phyloP scores from a whole-genome alignment of 2,113 vertebrate genomes.

The Sorex fumeus region DNA sequence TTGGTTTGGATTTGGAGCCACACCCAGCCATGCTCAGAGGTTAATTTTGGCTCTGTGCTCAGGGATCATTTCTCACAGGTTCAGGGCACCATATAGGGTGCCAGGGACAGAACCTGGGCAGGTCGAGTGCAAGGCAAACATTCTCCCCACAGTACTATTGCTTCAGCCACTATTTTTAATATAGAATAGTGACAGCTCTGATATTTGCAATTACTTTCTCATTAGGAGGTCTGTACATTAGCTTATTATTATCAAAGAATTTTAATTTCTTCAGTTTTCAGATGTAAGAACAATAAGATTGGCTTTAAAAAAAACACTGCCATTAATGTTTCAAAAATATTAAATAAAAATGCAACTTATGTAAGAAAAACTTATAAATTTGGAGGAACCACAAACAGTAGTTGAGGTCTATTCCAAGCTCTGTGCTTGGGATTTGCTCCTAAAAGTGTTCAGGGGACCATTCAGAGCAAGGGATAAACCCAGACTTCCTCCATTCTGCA shows the following conservation, averaged over 20 bases:
- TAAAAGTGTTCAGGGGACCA: too few species aligned
- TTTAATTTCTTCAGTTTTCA: constrained; percentile 47
- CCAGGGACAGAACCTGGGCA: too few species aligned
- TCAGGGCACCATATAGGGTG: too few species aligned
- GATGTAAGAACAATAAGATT: constrained; percentile 63
- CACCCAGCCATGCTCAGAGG: too few species aligned
- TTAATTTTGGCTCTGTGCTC: too few species aligned
- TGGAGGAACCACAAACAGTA: too few species aligned
- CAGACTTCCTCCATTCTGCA: background rate
- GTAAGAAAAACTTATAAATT: constrained; percentile 64
- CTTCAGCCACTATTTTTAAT: constrained; percentile 46
- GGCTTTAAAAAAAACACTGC: constrained; percentile 65
- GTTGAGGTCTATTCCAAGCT: too few species aligned
- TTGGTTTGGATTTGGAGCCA: too few species aligned
- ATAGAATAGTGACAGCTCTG: constrained; percentile 35
- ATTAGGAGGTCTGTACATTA: constrained; percentile 40
- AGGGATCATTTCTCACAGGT: too few species aligned
- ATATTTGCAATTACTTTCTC: constrained; percentile 50
- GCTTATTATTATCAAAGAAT: constrained; percentile 34
- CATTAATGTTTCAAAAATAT: constrained; percentile 63
- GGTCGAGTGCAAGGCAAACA: too few species aligned
- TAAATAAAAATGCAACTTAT: constrained; percentile 60
- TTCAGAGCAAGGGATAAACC: constrained; percentile 5
- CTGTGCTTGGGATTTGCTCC: too few species aligned
- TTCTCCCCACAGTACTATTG: background rate